A percentile compares a stretch with the other conserved stretches of the same genome.
phyloP scores from a whole-genome alignment of 2,888 invertebrate species.

The Cataglyphis albicans region DNA sequence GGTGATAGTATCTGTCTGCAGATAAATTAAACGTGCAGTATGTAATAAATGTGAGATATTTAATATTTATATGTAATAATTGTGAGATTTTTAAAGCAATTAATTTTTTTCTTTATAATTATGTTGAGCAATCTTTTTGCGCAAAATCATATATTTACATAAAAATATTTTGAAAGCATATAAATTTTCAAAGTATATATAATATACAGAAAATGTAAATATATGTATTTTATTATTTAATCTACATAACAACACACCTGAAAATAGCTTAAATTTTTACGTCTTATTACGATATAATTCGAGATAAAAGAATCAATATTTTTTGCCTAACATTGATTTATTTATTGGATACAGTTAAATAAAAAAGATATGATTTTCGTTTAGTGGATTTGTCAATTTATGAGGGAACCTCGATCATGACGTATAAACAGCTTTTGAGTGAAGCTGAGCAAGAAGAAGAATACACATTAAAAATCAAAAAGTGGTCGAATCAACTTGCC shows the following conservation, averaged over 20 bases:
- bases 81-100: no score
- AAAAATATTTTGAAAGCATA: neutral
- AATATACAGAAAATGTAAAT: conserved; percentile 13
- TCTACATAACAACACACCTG: neutral
- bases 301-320: conserved; percentile 6
- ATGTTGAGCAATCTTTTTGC: neutral
- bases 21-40: neutral
- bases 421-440: conserved; percentile 87
- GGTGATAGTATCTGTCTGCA: neutral
- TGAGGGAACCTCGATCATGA: conserved; percentile 79
- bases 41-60: neutral
- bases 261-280: neutral
- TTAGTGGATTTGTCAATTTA: conserved; percentile 77
- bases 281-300: conserved; percentile 1
- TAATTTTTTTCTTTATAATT: neutral
- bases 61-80: no score
- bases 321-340: neutral
- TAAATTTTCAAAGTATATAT: neutral
- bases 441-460: conserved; percentile 86
- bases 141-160: neutral
- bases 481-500: conserved; percentile 87
- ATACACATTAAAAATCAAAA: conserved; percentile 84
- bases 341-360: neutral
- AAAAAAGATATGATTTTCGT: conserved; percentile 10
- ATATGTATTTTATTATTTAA: conserved; percentile 22